A percentile compares a stretch with the other conserved stretches of the same genome.
phyloP scores from a whole-genome alignment of 2,113 vertebrate genomes.

The Myrmophylax atrothorax region DNA sequence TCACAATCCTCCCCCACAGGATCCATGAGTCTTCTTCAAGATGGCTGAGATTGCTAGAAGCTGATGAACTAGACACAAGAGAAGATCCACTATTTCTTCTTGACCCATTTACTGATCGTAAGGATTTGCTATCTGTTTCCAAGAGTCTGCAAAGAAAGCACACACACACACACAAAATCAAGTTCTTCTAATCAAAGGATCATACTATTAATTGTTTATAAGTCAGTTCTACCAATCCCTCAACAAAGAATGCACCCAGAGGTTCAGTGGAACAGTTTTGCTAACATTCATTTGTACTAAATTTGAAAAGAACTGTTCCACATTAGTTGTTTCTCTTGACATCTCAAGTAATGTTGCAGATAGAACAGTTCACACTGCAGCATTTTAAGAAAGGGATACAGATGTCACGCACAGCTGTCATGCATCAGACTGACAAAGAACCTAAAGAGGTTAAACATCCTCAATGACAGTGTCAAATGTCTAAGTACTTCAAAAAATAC shows the following conservation, averaged over 20 bases:
- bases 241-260: not conserved
- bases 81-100: slow-evolving; percentile 96
- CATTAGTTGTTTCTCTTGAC: not conserved
- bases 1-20: slow-evolving; percentile 96
- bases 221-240: not conserved
- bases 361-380: not conserved
- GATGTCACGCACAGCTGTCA: not conserved
- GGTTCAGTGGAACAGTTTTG: not conserved
- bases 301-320: not conserved
- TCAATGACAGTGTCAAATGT: not conserved
- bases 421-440: not conserved
- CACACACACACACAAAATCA: not conserved
- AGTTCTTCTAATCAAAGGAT: not conserved
- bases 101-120: slow-evolving; percentile 95
- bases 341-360: not conserved
- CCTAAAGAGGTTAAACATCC: not conserved
- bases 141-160: slow-evolving; percentile 82
- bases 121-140: slow-evolving; percentile 95
- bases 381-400: not conserved
- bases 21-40: slow-evolving; percentile 98
- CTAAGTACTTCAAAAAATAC: not conserved
- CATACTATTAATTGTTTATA: not conserved
- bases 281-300: not conserved
- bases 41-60: slow-evolving; percentile 97
- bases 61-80: slow-evolving; percentile 96